These are phyloP conservation scores for Sphaeridia pumilis DNA, from an alignment of 2,888 invertebrate species.

Conservation along the genomic window DNA sequence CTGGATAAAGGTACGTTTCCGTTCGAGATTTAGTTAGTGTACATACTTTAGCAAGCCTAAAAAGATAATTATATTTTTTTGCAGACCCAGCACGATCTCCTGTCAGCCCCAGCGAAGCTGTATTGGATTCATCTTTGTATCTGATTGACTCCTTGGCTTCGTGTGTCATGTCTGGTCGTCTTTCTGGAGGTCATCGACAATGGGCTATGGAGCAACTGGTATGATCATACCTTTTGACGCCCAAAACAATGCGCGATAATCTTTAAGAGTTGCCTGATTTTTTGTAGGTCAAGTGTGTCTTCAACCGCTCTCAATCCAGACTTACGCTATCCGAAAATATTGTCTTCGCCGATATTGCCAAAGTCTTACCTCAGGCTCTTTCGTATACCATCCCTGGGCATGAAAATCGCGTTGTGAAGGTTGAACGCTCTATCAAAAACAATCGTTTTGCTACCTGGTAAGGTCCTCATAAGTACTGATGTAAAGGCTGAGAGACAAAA, in stretches of 20 bases:
- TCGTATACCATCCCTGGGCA: conserved; percentile 46
- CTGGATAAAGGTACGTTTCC: conserved; percentile 29
- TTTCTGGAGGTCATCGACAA: conserved; percentile 46
- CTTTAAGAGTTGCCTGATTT: too few relatives aligned
- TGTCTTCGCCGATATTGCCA: conserved; percentile 46
- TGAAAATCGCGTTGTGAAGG: conserved; percentile 44
- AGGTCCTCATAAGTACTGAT: conserved; percentile 10
- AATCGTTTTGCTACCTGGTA: conserved; percentile 46
- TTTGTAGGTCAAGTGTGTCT: conserved; percentile 40
- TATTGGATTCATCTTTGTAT: conserved; percentile 41
- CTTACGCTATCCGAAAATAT: conserved; percentile 40
- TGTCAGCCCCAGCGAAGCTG: conserved; percentile 14
- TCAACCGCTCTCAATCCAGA: conserved; percentile 39
- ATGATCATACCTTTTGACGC: too few relatives aligned
- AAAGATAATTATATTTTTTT: too few relatives aligned
- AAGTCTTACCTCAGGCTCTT: conserved; percentile 41
- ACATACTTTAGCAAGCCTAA: too few relatives aligned
- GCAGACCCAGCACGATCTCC: conserved; percentile 19
- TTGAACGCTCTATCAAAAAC: conserved; percentile 43
- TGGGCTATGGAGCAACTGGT: conserved; percentile 53
- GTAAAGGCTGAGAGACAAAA: too few relatives aligned
- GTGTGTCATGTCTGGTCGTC: conserved; percentile 47
- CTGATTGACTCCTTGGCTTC: conserved; percentile 51
- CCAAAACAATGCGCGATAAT: too few relatives aligned
- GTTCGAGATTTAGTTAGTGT: too few relatives aligned